Base-by-base conservation (phyloP, 2,113 vertebrate genomes). In the Pterocles gutturalis region DNA sequence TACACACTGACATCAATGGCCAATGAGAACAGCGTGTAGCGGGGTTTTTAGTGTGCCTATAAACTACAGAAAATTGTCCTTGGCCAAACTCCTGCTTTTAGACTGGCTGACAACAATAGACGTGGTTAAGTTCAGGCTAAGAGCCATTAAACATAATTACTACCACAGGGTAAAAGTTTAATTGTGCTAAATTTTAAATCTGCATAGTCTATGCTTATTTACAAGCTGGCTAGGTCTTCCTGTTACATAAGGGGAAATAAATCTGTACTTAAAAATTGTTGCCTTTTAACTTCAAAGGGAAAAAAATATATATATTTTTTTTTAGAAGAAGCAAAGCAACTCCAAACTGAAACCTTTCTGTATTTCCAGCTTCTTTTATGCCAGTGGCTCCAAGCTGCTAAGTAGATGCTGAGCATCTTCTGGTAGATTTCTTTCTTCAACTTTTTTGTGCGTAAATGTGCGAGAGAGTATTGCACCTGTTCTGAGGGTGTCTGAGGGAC, bases 81-180 rank as follows among this genome's bases (percentile, higher is more conserved):
- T 97, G 96, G 94, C 97, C 97, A 98, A 98, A 97, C 96, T 91
- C 94, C 96, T 97, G 96, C 98, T 98, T 98, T 98, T 98, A 98
- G 97, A 97, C 96, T 78, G 70, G 87, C 92, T 86, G 57, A 95
- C 82, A 91, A 96, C 96, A 97, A 97, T 98, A 96, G 97, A 84
- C 78, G 41, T 82, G 94, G 97, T 86, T 90, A 97, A 97, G 96
- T 98, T 98, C 90, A 83, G 95, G 95, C 93, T 95, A 97, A 97
- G 95, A 96, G 95, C 95, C 92, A 93, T 97, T 51, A 98, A 91
- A 94, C 72, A 96, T 98, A 98, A 98, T 98, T 98, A 98, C 96
- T 97, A 98, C 96, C 96, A 97, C 89, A 17, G 93, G 96, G 82
- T 97, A 96, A 97, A 97, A 97, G 95, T 97, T 98, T 97, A 93